phyloP scores from a whole-genome alignment of 2,888 invertebrate genomes.

The Adela reaumurella region DNA sequence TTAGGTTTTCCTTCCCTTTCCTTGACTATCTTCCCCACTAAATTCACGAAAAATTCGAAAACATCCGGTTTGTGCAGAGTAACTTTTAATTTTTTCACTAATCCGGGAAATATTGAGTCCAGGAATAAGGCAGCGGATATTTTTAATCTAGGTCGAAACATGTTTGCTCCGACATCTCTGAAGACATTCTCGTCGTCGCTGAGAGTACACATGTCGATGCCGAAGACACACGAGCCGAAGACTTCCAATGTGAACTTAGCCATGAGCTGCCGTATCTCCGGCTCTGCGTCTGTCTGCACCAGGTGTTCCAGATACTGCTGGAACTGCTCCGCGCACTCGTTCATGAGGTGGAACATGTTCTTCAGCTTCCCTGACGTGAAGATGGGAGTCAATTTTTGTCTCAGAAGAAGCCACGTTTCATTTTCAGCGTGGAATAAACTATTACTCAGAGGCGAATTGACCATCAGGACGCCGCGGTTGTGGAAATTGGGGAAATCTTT shows the following conservation, averaged over 20 bases:
- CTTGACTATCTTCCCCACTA: slow-evolving; percentile 8
- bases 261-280: not conserved
- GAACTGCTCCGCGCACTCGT: slow-evolving; percentile 20
- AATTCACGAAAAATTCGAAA: slow-evolving; percentile 9
- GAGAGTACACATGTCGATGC: slow-evolving; percentile 4
- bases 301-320: slow-evolving; percentile 14
- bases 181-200: slow-evolving; percentile 3
- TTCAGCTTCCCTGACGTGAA: slow-evolving; percentile 32
- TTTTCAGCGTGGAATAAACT: slow-evolving; percentile 28
- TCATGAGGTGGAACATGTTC: slow-evolving; percentile 26
- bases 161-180: not conserved
- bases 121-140: not conserved
- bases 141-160: not conserved
- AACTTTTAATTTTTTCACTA: not conserved
- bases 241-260: slow-evolving; percentile 8
- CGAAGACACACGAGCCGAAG: slow-evolving; percentile 5
- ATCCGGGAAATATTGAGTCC: not conserved
- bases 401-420: slow-evolving; percentile 23
- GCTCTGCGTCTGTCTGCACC: not conserved
- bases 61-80: slow-evolving; percentile 2
- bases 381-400: slow-evolving; percentile 25
- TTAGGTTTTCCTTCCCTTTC: slow-evolving; percentile 7
- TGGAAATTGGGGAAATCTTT: slow-evolving; percentile 27
- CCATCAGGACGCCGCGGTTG: slow-evolving; percentile 25
- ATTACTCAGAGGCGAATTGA: slow-evolving; percentile 21